These are phyloP conservation scores for Indri indri DNA, from an alignment of 2,113 vertebrate species.

Conservation along the genomic window DNA sequence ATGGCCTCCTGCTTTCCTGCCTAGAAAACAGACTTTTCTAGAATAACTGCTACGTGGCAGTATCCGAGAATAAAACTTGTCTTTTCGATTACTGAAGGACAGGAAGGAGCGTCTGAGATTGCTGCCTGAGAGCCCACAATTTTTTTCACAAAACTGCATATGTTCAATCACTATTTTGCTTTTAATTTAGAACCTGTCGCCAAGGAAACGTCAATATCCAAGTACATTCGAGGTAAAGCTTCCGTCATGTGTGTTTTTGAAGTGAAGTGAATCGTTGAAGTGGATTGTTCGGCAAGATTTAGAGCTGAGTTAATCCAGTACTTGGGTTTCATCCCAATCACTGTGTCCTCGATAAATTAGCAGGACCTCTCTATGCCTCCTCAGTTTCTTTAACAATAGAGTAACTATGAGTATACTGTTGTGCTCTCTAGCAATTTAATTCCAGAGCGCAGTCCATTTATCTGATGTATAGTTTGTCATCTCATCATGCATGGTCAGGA, in stretches of 20 bases:
- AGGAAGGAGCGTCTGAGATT: not conserved
- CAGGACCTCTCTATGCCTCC: not conserved
- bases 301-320: not conserved
- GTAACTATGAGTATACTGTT: not conserved
- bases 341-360: not conserved
- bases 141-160: not conserved
- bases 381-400: not conserved
- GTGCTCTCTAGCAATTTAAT: not conserved
- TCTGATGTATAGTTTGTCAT: not conserved
- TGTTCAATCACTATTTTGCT: not conserved
- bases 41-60: not conserved
- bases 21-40: constrained; percentile 1
- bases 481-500: not conserved
- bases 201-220: constrained; percentile 54
- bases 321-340: not conserved
- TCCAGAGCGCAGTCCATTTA: not conserved
- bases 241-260: not conserved
- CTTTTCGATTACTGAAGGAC: not conserved
- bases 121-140: not conserved
- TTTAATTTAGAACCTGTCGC: constrained; percentile 52
- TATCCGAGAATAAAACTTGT: not conserved
- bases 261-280: constrained; percentile 24
- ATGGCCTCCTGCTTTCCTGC: not conserved
- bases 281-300: not conserved
- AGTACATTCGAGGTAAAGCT: constrained; percentile 11